phyloP scores from a whole-genome alignment of 2,113 vertebrate genomes.

The Garra rufa region DNA sequence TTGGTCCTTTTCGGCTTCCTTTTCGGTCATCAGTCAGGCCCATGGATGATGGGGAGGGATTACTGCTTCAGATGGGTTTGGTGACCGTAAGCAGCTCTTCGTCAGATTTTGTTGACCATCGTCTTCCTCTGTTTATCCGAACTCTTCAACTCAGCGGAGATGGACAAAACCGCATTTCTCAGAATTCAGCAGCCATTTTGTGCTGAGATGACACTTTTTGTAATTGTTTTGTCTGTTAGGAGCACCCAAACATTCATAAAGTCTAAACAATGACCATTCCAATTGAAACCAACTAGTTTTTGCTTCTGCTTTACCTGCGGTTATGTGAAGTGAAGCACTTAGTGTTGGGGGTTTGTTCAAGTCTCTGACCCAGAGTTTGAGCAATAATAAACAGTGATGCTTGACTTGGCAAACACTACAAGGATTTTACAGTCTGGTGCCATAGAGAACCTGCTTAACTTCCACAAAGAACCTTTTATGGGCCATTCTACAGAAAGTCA shows the following conservation, averaged over 20 bases:
- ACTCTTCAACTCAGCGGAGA: conserved; percentile 18
- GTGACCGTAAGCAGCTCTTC: conserved; percentile 35
- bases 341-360: no score
- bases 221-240: neutral
- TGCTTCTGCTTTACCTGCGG: no score
- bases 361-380: neutral
- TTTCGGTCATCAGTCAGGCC: conserved; percentile 34
- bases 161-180: neutral
- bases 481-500: no score
- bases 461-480: neutral
- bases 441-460: neutral
- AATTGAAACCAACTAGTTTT: neutral
- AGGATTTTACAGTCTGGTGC: neutral
- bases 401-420: neutral
- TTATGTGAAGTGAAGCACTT: neutral
- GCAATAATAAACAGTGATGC: conserved; percentile 8
- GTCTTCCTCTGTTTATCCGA: neutral
- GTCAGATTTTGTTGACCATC: conserved; percentile 7
- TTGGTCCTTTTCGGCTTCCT: conserved; percentile 54
- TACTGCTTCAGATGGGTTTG: conserved; percentile 48
- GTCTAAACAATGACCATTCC: neutral
- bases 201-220: neutral
- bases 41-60: conserved; percentile 53
- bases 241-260: neutral
- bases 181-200: neutral